phyloP scores from a whole-genome alignment of 2,797 vertebrate species.

The Chrysocyon brachyurus region DNA sequence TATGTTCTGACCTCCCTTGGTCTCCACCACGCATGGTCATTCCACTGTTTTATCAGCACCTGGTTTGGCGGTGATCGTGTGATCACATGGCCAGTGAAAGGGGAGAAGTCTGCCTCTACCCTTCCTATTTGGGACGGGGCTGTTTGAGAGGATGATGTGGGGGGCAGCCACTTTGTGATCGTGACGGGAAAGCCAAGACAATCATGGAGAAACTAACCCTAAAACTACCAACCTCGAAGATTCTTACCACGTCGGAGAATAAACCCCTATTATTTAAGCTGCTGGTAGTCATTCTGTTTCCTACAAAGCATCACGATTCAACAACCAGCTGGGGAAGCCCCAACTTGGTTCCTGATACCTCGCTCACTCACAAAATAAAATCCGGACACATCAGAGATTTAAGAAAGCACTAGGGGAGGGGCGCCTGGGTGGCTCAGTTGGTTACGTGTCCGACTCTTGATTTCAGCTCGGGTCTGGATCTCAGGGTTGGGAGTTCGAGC shows the following conservation, averaged over 20 bases:
- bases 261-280: neutral
- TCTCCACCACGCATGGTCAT: accelerated
- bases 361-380: constrained; percentile 17
- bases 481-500: neutral
- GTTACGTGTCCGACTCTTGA: neutral
- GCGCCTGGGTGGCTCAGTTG: neutral
- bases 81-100: neutral
- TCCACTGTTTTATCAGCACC: accelerated
- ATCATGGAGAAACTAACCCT: neutral
- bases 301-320: neutral
- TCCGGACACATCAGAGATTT: neutral
- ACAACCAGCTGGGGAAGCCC: accelerated
- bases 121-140: accelerated
- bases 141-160: neutral
- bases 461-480: neutral
- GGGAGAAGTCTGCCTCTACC: neutral
- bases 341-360: neutral
- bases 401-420: neutral
- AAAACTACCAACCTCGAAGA: neutral
- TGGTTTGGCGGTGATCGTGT: too few relatives aligned
- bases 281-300: neutral
- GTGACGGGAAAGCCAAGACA: neutral
- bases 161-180: too few relatives aligned
- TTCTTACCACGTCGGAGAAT: accelerated
- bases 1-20: accelerated